Evolutionary conservation across 1,140 invertebrate genomes (phyloP).

Genomic region (Trichoplusia ni): DNA sequence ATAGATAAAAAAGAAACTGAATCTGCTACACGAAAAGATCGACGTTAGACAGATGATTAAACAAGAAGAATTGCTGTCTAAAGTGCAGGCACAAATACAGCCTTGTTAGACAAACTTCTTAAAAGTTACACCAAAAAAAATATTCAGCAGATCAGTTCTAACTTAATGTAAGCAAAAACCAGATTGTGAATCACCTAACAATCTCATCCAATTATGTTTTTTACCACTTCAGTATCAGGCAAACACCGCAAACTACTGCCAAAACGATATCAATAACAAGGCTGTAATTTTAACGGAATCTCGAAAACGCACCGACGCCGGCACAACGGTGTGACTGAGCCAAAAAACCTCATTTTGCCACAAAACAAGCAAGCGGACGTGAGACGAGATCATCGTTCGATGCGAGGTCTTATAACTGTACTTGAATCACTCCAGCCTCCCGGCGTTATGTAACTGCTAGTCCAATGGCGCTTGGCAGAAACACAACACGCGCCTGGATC

Average conservation of each 20-base stretch:
- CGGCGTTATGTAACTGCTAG: conserved; percentile 73
- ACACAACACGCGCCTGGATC: conserved; percentile 46
- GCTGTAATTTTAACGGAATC: conserved; percentile 18
- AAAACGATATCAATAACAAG: conserved; percentile 21
- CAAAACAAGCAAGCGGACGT: conserved; percentile 72
- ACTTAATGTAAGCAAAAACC: too few relatives aligned
- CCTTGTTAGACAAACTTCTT: too few relatives aligned
- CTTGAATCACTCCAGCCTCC: conserved; percentile 54
- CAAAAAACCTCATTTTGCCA: conserved; percentile 75
- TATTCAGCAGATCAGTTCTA: too few relatives aligned
- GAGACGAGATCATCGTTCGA: conserved; percentile 73
- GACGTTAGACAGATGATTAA: too few relatives aligned
- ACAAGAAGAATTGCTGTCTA: too few relatives aligned
- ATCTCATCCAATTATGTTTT: neutral
- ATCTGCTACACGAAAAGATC: too few relatives aligned
- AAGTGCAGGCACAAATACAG: too few relatives aligned
- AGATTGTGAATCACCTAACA: too few relatives aligned
- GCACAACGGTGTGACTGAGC: conserved; percentile 44
- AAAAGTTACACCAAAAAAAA: too few relatives aligned
- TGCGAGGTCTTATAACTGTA: conserved; percentile 77
- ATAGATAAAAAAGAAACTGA: too few relatives aligned
- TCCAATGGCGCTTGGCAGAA: conserved; percentile 55
- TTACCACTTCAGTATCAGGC: neutral
- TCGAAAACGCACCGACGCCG: conserved; percentile 10
- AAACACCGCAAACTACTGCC: neutral